Percentiles rank a stretch among this genome's conserved stretches.
phyloP scores from a whole-genome alignment of 2,113 vertebrate genomes.

The Sylvicapra grimmia region DNA sequence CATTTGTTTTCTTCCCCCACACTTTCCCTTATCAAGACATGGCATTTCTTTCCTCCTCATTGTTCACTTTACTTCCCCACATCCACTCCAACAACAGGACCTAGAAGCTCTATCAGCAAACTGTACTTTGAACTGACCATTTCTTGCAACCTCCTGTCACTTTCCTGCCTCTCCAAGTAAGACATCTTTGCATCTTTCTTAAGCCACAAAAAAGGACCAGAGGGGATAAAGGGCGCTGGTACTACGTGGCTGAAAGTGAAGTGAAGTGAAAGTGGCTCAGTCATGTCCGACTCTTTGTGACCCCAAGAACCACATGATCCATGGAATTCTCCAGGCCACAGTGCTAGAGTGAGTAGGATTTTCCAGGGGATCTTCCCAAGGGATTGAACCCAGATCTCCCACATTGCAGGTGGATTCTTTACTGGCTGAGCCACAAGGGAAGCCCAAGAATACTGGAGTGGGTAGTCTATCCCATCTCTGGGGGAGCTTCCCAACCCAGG shows the following conservation, averaged over 20 bases:
- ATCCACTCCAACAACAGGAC: not conserved
- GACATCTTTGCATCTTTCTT: not conserved
- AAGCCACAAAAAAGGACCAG: not conserved
- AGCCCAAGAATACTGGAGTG: not conserved
- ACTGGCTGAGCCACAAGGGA: not conserved
- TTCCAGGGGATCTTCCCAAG: not conserved
- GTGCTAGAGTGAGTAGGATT: not conserved
- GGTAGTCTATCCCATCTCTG: not conserved
- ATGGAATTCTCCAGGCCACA: not conserved
- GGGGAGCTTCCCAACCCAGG: not conserved
- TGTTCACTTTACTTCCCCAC: not conserved
- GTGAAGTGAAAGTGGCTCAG: not conserved
- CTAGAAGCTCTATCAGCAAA: not conserved
- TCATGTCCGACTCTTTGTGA: not conserved
- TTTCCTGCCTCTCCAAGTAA: not conserved
- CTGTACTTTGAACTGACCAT: not conserved
- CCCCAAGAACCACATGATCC: accelerated
- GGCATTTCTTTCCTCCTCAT: not conserved
- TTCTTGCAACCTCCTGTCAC: not conserved
- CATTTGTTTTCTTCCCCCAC: not conserved
- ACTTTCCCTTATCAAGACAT: not conserved
- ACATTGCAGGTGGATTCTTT: not conserved
- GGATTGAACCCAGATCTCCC: not conserved
- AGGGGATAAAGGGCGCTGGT: not conserved
- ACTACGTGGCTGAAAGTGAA: not conserved